Percentiles rank a stretch among this genome's conserved stretches.
These are phyloP conservation scores for Actinia tenebrosa DNA, from an alignment of 64 coral and sea anemone genomes.

Conservation along the genomic window DNA sequence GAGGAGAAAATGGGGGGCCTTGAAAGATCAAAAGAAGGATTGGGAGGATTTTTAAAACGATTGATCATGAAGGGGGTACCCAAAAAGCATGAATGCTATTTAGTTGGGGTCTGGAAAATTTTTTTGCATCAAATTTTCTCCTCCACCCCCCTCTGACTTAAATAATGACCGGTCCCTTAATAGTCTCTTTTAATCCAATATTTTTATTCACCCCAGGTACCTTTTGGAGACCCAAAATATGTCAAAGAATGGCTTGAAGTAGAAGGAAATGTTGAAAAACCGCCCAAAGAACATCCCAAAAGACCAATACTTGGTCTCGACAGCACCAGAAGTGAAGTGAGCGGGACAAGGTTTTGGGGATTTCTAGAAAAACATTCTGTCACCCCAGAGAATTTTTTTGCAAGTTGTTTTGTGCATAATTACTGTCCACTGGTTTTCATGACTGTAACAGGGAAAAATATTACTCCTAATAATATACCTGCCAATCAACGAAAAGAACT, in stretches of 20 bases:
- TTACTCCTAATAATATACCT: constrained; percentile 62
- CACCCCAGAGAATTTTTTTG: constrained; percentile 63
- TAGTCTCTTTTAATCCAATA: no score
- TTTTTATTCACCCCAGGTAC: constrained; percentile 28
- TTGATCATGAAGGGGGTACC: no score
- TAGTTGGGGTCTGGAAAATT: no score
- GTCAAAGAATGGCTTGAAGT: constrained; percentile 86
- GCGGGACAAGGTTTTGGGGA: constrained; percentile 81
- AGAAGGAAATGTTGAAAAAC: constrained; percentile 56
- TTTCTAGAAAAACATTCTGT: constrained; percentile 64
- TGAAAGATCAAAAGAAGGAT: no score
- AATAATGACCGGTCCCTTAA: no score
- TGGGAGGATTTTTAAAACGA: no score
- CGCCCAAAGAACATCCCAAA: constrained; percentile 67
- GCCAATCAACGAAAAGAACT: constrained; percentile 38
- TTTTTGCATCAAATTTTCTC: no score
- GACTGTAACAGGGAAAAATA: constrained; percentile 64
- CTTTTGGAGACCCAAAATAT: constrained; percentile 84
- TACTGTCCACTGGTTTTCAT: constrained; percentile 90
- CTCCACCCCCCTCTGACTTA: no score
- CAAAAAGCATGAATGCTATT: no score
- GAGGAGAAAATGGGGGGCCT: no score
- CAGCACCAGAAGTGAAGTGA: constrained; percentile 77
- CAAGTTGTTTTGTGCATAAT: constrained; percentile 82
- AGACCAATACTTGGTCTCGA: constrained; percentile 66